Evolutionary conservation across 2,797 vertebrate genomes (phyloP).

Genomic region (Bovichtus variegatus): DNA sequence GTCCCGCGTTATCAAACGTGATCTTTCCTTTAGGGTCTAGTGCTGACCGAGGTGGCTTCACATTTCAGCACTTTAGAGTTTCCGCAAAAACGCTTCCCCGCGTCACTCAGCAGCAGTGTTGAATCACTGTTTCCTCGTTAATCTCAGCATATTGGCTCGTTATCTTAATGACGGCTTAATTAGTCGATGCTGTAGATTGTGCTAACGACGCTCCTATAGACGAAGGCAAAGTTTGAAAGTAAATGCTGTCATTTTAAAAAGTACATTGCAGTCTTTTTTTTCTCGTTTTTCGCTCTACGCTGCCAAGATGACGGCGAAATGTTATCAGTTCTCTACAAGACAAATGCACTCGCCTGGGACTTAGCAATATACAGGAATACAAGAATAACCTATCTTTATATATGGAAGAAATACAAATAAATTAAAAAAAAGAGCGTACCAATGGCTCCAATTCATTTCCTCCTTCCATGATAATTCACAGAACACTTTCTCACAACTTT

Average conservation of each 20-base stretch:
- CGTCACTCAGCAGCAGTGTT: slow-evolving; percentile 6
- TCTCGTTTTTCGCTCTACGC: no score
- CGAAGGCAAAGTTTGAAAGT: slow-evolving; percentile 21
- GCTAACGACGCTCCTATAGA: slow-evolving; percentile 27
- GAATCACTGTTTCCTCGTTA: slow-evolving; percentile 47
- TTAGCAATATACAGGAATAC: background rate
- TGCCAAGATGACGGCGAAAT: no score
- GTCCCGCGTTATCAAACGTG: background rate
- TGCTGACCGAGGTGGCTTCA: background rate
- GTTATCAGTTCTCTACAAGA: no score
- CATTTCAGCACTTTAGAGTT: background rate
- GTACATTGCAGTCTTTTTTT: background rate
- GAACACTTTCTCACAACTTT: slow-evolving; percentile 7
- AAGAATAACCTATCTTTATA: no score
- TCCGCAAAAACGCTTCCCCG: slow-evolving; percentile 18
- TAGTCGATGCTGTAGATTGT: slow-evolving; percentile 33
- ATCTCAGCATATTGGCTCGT: slow-evolving; percentile 49
- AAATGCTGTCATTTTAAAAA: background rate
- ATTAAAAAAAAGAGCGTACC: background rate
- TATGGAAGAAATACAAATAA: no score
- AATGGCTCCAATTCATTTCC: background rate
- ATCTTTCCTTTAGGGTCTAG: background rate
- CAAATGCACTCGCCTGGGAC: background rate
- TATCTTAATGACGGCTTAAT: slow-evolving; percentile 65
- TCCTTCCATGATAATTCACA: background rate